These are phyloP conservation scores for Pherbina coryleti DNA, from an alignment of 2,888 invertebrate species.

Conservation along the genomic window DNA sequence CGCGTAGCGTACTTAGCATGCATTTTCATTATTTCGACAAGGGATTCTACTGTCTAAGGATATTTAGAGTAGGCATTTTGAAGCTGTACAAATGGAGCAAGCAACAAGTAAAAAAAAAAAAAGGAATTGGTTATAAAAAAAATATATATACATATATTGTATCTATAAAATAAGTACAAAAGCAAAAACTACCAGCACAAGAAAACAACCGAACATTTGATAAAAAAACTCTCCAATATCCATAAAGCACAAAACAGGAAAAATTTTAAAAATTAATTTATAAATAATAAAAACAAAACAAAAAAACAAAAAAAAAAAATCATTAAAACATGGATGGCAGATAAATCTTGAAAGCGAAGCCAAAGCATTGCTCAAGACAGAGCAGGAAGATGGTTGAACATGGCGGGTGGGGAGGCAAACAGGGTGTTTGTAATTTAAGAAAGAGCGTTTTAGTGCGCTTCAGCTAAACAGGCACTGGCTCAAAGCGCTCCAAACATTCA, in stretches of 20 bases:
- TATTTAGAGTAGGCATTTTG: no score
- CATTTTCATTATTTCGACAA: no score
- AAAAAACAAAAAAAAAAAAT: not conserved
- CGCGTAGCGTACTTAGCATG: no score
- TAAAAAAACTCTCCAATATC: not conserved
- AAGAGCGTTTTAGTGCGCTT: not conserved
- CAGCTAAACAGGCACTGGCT: conserved; percentile 21
- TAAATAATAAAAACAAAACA: not conserved
- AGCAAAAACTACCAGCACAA: no score
- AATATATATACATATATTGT: no score
- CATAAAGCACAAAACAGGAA: not conserved
- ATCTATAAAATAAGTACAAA: no score
- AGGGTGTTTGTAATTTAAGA: not conserved
- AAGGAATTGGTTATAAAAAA: no score
- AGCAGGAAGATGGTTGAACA: not conserved
- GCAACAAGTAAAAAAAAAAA: no score
- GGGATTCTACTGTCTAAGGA: no score
- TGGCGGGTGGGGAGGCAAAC: not conserved
- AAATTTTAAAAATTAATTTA: not conserved
- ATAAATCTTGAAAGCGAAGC: not conserved
- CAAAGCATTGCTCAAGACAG: not conserved
- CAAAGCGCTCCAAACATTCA: conserved; percentile 41
- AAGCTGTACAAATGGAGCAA: no score
- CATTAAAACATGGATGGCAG: not conserved
- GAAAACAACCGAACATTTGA: no score